These are phyloP conservation scores for Myotis myotis DNA, from an alignment of 2,797 vertebrate genomes.

Conservation along the genomic window DNA sequence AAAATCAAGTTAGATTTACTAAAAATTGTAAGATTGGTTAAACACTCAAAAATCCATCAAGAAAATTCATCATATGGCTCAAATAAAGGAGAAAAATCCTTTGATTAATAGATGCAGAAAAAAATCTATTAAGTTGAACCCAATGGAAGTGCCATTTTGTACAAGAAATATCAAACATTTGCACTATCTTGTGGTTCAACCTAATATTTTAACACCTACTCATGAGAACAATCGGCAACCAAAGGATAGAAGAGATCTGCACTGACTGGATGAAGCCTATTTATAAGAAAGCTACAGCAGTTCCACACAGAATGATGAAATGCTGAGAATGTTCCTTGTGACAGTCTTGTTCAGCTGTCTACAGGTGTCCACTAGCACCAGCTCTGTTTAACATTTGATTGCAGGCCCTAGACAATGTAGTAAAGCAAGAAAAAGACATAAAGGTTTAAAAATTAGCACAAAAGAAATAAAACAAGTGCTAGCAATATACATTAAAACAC, in stretches of 20 bases:
- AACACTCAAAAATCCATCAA: not conserved
- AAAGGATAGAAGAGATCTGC: not conserved
- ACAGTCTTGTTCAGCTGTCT: not conserved
- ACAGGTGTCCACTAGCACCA: not conserved
- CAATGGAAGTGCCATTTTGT: not conserved
- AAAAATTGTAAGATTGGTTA: not conserved
- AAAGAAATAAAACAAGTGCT: not conserved
- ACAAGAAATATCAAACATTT: not conserved
- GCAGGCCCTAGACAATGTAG: not conserved
- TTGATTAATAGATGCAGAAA: not conserved
- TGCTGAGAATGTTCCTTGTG: not conserved
- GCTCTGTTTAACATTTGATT: not conserved
- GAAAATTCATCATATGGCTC: conserved; percentile 13
- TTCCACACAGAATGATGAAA: not conserved
- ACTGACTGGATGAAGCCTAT: not conserved
- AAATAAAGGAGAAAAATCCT: not conserved
- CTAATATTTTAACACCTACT: not conserved
- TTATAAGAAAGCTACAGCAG: not conserved
- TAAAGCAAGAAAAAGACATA: not conserved
- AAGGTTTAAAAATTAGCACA: not conserved
- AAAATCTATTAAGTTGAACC: not conserved
- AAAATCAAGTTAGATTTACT: not conserved
- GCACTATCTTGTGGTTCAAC: not conserved
- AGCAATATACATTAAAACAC: not conserved
- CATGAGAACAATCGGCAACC: not conserved